A percentile compares a stretch with the other conserved stretches of the same genome.
phyloP scores from a whole-genome alignment of 2,797 vertebrate genomes.

The Falco columbarius region DNA sequence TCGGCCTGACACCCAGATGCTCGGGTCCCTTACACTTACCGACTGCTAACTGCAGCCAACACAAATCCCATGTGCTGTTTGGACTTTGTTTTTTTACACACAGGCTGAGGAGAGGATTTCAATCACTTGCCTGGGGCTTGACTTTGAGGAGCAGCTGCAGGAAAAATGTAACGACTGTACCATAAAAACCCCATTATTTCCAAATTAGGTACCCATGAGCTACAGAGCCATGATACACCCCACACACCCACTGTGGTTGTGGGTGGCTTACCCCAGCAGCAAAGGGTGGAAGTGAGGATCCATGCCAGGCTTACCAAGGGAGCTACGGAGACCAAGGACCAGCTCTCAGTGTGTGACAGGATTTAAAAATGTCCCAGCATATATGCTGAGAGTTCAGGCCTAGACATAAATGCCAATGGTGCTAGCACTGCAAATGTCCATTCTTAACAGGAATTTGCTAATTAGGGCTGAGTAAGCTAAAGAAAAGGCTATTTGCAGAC shows the following conservation, averaged over 20 bases:
- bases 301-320: neutral
- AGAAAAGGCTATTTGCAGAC: conserved; percentile 1
- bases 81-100: neutral
- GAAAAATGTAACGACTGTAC: neutral
- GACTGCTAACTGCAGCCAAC: neutral
- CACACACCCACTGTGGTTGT: neutral
- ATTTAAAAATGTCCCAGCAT: neutral
- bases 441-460: neutral
- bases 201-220: neutral
- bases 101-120: neutral
- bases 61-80: neutral
- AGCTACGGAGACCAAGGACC: neutral
- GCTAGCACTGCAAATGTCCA: neutral
- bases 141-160: conserved; percentile 30
- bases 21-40: accelerated
- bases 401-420: neutral
- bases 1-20: neutral
- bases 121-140: neutral
- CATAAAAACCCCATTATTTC: neutral
- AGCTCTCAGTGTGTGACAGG: neutral
- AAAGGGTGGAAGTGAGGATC: neutral
- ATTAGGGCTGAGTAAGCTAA: conserved; percentile 3
- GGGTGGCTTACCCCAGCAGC: neutral
- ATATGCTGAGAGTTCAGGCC: neutral
- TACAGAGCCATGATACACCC: neutral